phyloP scores from a whole-genome alignment of 1,140 invertebrate species.

The Ooceraea biroi region DNA sequence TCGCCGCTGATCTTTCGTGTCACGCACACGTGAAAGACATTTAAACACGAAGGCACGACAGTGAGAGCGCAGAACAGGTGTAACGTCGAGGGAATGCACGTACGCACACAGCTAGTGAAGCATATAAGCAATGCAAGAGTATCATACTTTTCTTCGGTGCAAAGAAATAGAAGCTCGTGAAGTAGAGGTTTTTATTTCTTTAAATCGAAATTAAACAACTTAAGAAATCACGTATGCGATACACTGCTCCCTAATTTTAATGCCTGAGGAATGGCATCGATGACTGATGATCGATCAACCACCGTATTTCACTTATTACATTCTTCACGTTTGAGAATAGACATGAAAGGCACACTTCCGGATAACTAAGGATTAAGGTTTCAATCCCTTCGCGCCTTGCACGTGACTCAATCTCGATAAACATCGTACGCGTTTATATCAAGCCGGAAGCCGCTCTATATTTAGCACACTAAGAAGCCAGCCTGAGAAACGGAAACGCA shows the following conservation, averaged over 20 bases:
- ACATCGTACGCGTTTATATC: constrained; percentile 48
- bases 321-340: not conserved
- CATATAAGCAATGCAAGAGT: not conserved
- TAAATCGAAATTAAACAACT: too few species aligned
- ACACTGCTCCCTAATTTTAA: too few species aligned
- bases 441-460: constrained; percentile 45
- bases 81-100: constrained; percentile 56
- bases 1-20: constrained; percentile 41
- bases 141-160: not conserved
- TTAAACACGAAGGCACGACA: constrained; percentile 34
- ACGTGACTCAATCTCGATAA: constrained; percentile 33
- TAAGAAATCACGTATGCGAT: too few species aligned
- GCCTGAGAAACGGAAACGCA: constrained; percentile 16
- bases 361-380: not conserved
- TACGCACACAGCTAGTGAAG: constrained; percentile 8
- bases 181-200: too few species aligned
- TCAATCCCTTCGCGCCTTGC: not conserved
- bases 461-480: constrained; percentile 31
- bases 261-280: too few species aligned
- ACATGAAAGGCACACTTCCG: constrained; percentile 1
- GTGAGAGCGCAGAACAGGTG: constrained; percentile 70
- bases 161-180: not conserved
- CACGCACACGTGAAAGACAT: constrained; percentile 17
- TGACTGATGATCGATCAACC: not conserved
- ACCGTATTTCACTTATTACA: not conserved